Conservation (phyloP, 2,888 invertebrate species). For the Archips crataeganus region DNA sequence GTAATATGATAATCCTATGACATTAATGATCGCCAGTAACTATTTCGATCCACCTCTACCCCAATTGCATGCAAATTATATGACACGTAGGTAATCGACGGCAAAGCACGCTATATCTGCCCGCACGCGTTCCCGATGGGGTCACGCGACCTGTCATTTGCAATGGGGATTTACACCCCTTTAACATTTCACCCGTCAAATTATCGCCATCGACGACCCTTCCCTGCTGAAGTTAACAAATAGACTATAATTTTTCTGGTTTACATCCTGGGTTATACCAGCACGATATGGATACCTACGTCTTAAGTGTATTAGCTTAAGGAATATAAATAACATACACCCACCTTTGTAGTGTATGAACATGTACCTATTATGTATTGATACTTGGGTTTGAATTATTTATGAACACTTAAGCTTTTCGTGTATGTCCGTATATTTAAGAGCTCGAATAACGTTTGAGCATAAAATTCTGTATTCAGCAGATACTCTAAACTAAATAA, state of each 20-base stretch:
- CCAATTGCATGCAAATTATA: conserved; percentile 35
- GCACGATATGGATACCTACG: background rate
- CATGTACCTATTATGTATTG: background rate
- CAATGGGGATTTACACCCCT: conserved; percentile 68
- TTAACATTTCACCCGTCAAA: conserved; percentile 71
- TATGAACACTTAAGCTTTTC: conserved; percentile 21
- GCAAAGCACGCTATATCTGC: conserved; percentile 41
- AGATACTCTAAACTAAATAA: conserved; percentile 43
- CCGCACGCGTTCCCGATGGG: conserved; percentile 50
- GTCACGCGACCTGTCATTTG: conserved; percentile 75
- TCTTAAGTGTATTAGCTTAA: background rate
- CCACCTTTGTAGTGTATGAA: background rate
- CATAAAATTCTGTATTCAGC: conserved; percentile 42
- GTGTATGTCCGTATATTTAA: conserved; percentile 30
- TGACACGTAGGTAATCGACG: conserved; percentile 33
- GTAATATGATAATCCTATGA: conserved; percentile 1
- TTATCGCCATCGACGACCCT: conserved; percentile 63
- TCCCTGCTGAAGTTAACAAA: conserved; percentile 54
- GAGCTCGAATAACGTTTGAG: conserved; percentile 41
- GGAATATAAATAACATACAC: background rate
- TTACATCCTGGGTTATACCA: conserved; percentile 8
- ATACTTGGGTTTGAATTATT: conserved; percentile 10
- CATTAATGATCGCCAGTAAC: conserved; percentile 22
- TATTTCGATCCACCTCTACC: conserved; percentile 1
- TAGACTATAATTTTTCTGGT: conserved; percentile 53